Evolutionary conservation across 2,797 vertebrate genomes (phyloP), one percentile per base, ranked within the genome.

Genomic region (Pangasius sanitwongsei): DNA sequence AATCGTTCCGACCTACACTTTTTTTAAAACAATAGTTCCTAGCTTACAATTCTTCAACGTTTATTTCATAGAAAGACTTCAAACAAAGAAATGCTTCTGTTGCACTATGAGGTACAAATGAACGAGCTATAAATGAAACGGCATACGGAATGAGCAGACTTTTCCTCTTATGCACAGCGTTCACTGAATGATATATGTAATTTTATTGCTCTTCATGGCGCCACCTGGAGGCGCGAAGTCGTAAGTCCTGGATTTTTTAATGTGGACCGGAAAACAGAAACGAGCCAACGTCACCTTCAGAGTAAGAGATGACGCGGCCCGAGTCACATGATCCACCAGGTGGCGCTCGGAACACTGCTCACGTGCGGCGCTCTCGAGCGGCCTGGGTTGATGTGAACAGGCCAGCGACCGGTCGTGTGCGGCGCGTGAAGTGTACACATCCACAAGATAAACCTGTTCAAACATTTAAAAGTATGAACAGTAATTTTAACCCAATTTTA

Each of bases 1-100:
- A 87, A 90, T 31, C 23, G 1, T 25, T 85, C 89, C 91, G 78
- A 13, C 18, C 11, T 85, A 41, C 16, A 25, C 44, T 28, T 25
- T 63, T 61, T 37, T 16, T 41, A 34, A 34, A 34, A 2, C 2
- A 44, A 31, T 16, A 70, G 88, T 90, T 91, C 89, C 86, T 55
- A 80, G 2, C 55, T 23, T 37, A 23, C 6, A 2, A 55, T 18
- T 55, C 31, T 81, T 55, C 4, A 37, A 34, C 55, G 6, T 59
- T 25, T 25, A 25, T 25, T 41, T 82, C 34, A 37, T 4, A 25
- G 23, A 37, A 82, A 37, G 5, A 3, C 11, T 41, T 59, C 9
- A 63, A 7, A 34, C 7, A 23, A 59, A 37, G 9, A 59, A 59
- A 41, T 37, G 18, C 78, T 37, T 53, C 13, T 53, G 6, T 15